Conservation (phyloP, 1,140 invertebrate species). For the Saxidomus purpurata region DNA sequence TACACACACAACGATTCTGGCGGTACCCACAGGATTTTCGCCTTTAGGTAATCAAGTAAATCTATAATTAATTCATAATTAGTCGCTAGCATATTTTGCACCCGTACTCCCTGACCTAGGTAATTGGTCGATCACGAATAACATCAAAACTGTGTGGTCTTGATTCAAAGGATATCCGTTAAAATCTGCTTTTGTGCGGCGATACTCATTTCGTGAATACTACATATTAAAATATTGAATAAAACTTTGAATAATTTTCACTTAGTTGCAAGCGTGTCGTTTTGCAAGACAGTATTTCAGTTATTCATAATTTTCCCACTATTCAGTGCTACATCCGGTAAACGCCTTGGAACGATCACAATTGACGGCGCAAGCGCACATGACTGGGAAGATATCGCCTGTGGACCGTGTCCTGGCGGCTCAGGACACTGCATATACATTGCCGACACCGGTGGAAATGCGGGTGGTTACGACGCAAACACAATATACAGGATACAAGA, state of each 20-base stretch:
- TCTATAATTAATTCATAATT: neutral
- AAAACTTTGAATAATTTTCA: too few relatives aligned
- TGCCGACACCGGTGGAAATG: conserved; percentile 75
- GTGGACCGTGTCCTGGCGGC: conserved; percentile 71
- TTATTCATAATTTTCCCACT: too few relatives aligned
- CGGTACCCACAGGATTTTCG: conserved; percentile 60
- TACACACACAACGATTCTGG: conserved; percentile 74
- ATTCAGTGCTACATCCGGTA: conserved; percentile 47
- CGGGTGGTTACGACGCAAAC: conserved; percentile 70
- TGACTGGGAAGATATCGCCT: conserved; percentile 80
- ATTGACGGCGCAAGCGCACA: conserved; percentile 68
- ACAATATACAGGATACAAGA: conserved; percentile 75
- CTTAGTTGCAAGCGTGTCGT: too few relatives aligned
- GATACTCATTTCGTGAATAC: too few relatives aligned
- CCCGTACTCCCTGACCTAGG: too few relatives aligned
- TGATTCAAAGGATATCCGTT: too few relatives aligned
- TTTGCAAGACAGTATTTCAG: too few relatives aligned
- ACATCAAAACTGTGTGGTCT: neutral
- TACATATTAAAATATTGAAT: too few relatives aligned
- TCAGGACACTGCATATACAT: conserved; percentile 75
- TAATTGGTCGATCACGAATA: too few relatives aligned
- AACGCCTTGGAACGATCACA: conserved; percentile 65
- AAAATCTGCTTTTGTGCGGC: too few relatives aligned
- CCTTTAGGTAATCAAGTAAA: conserved; percentile 49
- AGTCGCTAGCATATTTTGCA: too few relatives aligned